Conservation (phyloP, 37 sponge, comb jelly and placozoan species). For the Hexactinellida sp. region DNA sequence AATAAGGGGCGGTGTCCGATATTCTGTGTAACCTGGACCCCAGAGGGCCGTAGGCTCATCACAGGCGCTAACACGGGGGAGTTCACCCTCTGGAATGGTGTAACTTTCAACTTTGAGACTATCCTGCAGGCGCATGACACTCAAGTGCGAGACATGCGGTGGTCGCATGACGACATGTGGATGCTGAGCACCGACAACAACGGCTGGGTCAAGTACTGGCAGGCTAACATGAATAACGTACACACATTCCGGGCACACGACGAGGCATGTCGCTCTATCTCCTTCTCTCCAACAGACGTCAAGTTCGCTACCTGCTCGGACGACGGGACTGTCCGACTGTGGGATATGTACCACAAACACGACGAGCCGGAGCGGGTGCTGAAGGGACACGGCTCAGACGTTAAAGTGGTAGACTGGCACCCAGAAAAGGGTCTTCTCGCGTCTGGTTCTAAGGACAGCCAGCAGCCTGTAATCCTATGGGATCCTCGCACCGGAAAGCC, state of each 20-base stretch:
- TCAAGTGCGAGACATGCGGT: conserved; percentile 74
- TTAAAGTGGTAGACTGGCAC: conserved; percentile 87
- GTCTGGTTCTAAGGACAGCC: conserved; percentile 89
- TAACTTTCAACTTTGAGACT: conserved; percentile 86
- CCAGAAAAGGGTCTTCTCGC: conserved; percentile 72
- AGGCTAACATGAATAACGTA: conserved; percentile 90
- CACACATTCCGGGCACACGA: conserved; percentile 87
- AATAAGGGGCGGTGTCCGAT: conserved; percentile 92
- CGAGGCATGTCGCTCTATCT: conserved; percentile 70
- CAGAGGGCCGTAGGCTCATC: conserved; percentile 83
- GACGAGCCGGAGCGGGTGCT: conserved; percentile 49
- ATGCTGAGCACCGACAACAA: conserved; percentile 79
- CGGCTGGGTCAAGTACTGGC: conserved; percentile 95
- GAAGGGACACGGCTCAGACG: conserved; percentile 90
- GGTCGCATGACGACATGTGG: conserved; percentile 83
- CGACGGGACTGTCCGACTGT: conserved; percentile 83
- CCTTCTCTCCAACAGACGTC: conserved; percentile 82
- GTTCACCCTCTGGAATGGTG: conserved; percentile 91
- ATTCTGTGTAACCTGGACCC: conserved; percentile 78
- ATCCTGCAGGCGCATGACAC: conserved; percentile 88
- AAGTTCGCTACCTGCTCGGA: conserved; percentile 91
- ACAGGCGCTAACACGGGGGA: conserved; percentile 91
- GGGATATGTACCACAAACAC: conserved; percentile 66
- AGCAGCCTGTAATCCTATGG: conserved; percentile 94
- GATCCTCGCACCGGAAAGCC: conserved; percentile 75